Evolutionary conservation across 2,113 vertebrate genomes (phyloP), one percentile per base, ranked within the genome.

Genomic region (Aldabrachelys gigantea): DNA sequence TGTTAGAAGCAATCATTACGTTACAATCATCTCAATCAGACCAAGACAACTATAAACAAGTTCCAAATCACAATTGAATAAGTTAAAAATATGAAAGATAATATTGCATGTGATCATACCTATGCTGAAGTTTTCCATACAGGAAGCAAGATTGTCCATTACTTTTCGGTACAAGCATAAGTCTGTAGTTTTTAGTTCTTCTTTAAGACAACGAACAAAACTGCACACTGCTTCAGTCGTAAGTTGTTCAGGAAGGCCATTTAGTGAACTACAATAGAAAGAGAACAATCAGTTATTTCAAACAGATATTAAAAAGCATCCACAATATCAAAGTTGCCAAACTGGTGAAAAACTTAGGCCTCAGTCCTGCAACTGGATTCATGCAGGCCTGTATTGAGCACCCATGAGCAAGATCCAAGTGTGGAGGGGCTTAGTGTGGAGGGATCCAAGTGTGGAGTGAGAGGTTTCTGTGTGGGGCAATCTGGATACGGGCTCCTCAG

Each of bases 91-190:
- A 13, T 52, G 84, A 10, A 81, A 75, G 35, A 65, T 8, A n/a
- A 44, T 3, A 59, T 10, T 25, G 1, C 1, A 1, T 35, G 10
- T 5, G 44, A 85, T 56, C 91, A 87, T 97, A 99, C 99, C 99
- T n/a, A 99, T 89, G 62, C 89, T 96, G 90, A 99, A 99, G 79
- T 98, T 97, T 83, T 99, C 99, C 97, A 99, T 96, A 94, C 99
- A 99, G 35, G 98, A 98, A 94, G 98, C 93, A 95, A 99, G 95
- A 75, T 98, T 98, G 94, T 99, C 99, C 12, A 99, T 97, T 5
- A 98, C 97, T 96, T 97, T 98, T 16, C 98, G 96, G 50, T 98
- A 98, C 69, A 95, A 95, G 72, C 98, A 97, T 9, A 98, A 8
- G 2, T 98, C 96, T 19, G 95, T 79, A 38, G 93, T 97, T 95